A percentile compares a stretch with the other conserved stretches of the same genome.
Evolutionary conservation across 2,113 vertebrate genomes (phyloP).

Genomic region (Austrofundulus limnaeus): DNA sequence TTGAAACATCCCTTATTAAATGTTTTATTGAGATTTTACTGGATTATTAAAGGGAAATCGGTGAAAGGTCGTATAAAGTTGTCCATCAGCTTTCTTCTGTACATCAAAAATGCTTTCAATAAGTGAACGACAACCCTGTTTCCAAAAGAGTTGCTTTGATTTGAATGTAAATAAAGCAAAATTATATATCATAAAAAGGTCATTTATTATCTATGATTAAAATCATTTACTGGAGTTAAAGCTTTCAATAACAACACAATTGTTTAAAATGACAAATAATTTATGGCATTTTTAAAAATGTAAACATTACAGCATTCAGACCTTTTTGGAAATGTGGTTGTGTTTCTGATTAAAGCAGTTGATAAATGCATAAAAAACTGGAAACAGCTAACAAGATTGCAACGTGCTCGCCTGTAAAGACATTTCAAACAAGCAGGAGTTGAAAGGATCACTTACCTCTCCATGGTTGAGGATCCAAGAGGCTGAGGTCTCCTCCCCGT

Average conservation of each 20-base stretch:
- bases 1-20: not conserved
- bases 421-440: not conserved
- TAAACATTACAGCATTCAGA: not conserved
- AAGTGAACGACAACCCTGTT: too few species aligned
- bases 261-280: too few species aligned
- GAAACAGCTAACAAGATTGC: too few species aligned
- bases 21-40: not conserved
- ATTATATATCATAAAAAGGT: too few species aligned
- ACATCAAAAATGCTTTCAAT: too few species aligned
- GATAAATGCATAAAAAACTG: not conserved
- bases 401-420: too few species aligned
- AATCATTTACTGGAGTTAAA: too few species aligned
- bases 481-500: slow-evolving; percentile 46
- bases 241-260: too few species aligned
- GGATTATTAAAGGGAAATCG: not conserved
- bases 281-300: not conserved
- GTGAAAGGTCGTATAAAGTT: too few species aligned
- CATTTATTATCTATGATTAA: too few species aligned
- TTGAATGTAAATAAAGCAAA: not conserved
- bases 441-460: slow-evolving; percentile 68
- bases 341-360: not conserved
- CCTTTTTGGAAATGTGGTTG: not conserved
- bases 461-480: slow-evolving; percentile 71
- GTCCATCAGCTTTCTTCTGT: too few species aligned
- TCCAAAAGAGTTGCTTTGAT: not conserved